Base-by-base conservation (phyloP, 2,888 invertebrate species). In the Timandra comae region DNA sequence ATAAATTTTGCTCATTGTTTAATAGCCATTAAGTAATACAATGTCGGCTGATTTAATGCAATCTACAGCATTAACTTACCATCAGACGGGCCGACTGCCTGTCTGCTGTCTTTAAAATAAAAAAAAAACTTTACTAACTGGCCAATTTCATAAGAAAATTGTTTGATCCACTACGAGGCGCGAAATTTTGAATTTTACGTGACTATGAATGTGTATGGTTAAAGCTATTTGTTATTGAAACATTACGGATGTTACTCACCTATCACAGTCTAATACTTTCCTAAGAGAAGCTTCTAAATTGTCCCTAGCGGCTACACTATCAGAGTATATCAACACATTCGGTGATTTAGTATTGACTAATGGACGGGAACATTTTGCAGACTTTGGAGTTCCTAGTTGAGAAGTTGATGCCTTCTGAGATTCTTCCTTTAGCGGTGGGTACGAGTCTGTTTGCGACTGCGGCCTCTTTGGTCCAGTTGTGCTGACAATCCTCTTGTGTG, bases 241-340 rank as follows among this genome's bases (percentile, higher is more conserved):
- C n/a, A 22, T 29, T 30, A 28, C 25, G 13, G 35, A 33, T 32
- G 36, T 37, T 34, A 65, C 76, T 71, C 80, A 93, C 93, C 90
- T 91, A 61, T 93, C 90, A 56, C 87, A 88, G 66, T 92, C 91
- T 39, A 94, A 76, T 34, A 92, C 90, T 48, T 89, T 87, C 38
- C 88, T 87, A 28, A 95, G 81, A 12, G 92, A 91, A 12, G 86
- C 80, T 59, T 91, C 91, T 32, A 94, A 90, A 66, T 91, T 93
- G 50, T 93, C 92, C 50, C 91, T 89, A 27, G 93, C 91, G 12
- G 89, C 89, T 35, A 88, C 69, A 69, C 93, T 94, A 68, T 95
- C 94, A 2, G 94, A 92, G 70, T 92, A 94, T 48, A 95, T 92
- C 39, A 95, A 82, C 55, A 95, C 89, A 78, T 94, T 94, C 2